Evolutionary conservation across 2,888 invertebrate species (phyloP), one percentile per base, ranked within the genome.

Genomic region (Heteromurus nitidus): DNA sequence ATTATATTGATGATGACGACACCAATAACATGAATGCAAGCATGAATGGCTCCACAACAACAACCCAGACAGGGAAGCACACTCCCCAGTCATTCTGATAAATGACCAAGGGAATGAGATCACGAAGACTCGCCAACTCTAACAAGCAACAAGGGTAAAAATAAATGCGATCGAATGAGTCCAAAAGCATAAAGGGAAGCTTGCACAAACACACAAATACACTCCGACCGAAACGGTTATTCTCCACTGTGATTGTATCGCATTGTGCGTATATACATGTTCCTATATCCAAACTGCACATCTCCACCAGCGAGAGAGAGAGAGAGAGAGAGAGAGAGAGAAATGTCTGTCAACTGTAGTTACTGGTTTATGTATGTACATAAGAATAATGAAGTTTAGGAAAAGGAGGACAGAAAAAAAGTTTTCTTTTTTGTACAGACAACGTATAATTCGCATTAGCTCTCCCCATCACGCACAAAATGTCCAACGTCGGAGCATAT

Each of bases 401-500:
- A 42, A 72, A 72, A 72, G 36, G 24, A 58, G 53, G 44, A 31
- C 31, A 18, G 31, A 74, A 31, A n/a, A 22, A 28, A 44, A 30
- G 26, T 20, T 55, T 69, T n/a, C 36, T 50, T 72, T 28, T 72
- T 72, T 36, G 18, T 0, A 30, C 70, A 36, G 22, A 16, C n/a
- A 16, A 16, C 28, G 55, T 44, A 31, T 24, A 64, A 72, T 70
- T 1, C 30, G 47, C 77, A 77, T 77, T 77, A 77, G 69, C 53
- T 20, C 69, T 26, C 36, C 77, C 75, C 77, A 60, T 77, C 77
- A 69, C 69, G 77, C 62, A 77, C 50, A n/a, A n/a, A n/a, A n/a
- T n/a, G n/a, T n/a, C n/a, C n/a, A n/a, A n/a, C n/a, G n/a, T n/a
- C n/a, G n/a, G n/a, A n/a, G n/a, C n/a, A n/a, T n/a, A n/a, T n/a